These are phyloP conservation scores for Drosophila neotestacea DNA, from an alignment of 2,888 invertebrate species.

Conservation along the genomic window DNA sequence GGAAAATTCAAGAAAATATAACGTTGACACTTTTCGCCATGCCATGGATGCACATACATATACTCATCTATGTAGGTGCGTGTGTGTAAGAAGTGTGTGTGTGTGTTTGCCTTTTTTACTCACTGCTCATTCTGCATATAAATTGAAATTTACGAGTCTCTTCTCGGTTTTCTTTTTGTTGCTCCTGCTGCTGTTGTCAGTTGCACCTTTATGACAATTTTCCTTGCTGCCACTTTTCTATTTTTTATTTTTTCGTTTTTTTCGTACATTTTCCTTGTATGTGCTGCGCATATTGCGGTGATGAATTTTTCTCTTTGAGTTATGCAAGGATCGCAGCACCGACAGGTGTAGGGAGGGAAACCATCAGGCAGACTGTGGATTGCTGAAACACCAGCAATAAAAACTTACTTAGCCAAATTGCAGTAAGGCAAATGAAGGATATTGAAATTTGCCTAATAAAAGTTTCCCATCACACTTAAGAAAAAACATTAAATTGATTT, in stretches of 20 bases:
- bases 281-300: conserved; percentile 77
- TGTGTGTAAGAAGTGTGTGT: conserved; percentile 10
- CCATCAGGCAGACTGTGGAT: not conserved
- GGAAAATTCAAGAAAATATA: conserved; percentile 77
- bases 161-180: conserved; percentile 22
- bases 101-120: conserved; percentile 54
- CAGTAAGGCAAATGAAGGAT: conserved; percentile 59
- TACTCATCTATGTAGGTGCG: conserved; percentile 8
- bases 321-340: conserved; percentile 46
- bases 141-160: conserved; percentile 83
- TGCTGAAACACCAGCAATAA: conserved; percentile 51
- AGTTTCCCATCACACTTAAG: not conserved
- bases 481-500: not conserved
- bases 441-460: conserved; percentile 67
- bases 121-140: conserved; percentile 84
- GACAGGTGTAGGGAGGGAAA: conserved; percentile 1
- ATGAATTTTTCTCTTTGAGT: conserved; percentile 83
- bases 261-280: conserved; percentile 29
- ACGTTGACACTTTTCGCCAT: conserved; percentile 75
- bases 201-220: conserved; percentile 84
- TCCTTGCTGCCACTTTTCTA: conserved; percentile 71
- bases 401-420: conserved; percentile 78
- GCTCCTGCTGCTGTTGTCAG: conserved; percentile 60
- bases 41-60: conserved; percentile 23
- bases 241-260: conserved; percentile 31